A percentile compares a stretch with the other conserved stretches of the same genome.
phyloP scores from a whole-genome alignment of 1,140 invertebrate species.

The Apis dorsata region DNA sequence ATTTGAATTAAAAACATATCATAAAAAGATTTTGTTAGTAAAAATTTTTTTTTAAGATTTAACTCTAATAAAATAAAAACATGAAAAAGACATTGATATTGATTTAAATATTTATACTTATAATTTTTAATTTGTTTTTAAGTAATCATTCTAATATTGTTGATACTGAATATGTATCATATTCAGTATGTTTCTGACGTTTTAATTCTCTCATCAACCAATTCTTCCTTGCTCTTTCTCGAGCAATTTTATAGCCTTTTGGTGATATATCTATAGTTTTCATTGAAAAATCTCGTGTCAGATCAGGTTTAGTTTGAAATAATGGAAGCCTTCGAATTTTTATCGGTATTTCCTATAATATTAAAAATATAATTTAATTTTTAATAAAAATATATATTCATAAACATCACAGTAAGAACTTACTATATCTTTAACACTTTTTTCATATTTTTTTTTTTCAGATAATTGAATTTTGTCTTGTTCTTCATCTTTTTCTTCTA shows the following conservation, averaged over 20 bases:
- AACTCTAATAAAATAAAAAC: too few relatives aligned
- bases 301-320: slow-evolving; percentile 53
- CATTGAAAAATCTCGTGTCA: slow-evolving; percentile 50
- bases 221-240: slow-evolving; percentile 64
- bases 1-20: not conserved
- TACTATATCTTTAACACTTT: slow-evolving; percentile 8
- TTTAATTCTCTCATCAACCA: slow-evolving; percentile 68
- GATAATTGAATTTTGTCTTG: not conserved
- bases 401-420: not conserved
- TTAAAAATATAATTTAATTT: not conserved
- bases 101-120: not conserved
- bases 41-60: too few relatives aligned
- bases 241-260: slow-evolving; percentile 48
- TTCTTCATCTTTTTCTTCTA: slow-evolving; percentile 15
- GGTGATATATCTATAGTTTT: slow-evolving; percentile 6
- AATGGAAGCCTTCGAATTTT: slow-evolving; percentile 57
- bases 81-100: too few relatives aligned
- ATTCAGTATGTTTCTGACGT: slow-evolving; percentile 42
- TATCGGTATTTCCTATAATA: slow-evolving; percentile 29
- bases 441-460: slow-evolving; percentile 11
- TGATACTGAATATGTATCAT: slow-evolving; percentile 56
- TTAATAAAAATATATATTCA: not conserved
- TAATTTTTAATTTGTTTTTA: not conserved
- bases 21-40: not conserved
- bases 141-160: slow-evolving; percentile 26